phyloP scores from a whole-genome alignment of 2,113 vertebrate species.

The Microcebus tavaratra region DNA sequence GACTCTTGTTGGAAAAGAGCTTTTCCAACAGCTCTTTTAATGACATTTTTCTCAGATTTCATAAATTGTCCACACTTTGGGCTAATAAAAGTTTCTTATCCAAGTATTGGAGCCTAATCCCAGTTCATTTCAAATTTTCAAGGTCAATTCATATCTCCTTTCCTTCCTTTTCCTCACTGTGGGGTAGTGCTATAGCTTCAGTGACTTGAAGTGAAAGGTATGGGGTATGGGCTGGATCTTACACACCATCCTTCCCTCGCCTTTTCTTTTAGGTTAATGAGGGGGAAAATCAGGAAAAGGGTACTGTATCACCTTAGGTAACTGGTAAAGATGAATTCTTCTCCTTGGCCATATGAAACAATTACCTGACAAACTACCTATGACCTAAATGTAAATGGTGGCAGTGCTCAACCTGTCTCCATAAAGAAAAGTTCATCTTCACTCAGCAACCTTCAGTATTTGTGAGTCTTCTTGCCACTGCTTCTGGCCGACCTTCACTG shows the following conservation, averaged over 20 bases:
- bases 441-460: not conserved
- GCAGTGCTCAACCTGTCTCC: too few relatives aligned
- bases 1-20: not conserved
- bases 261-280: not conserved
- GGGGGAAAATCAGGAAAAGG: not conserved
- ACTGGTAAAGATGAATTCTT: not conserved
- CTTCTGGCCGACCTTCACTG: not conserved
- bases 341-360: not conserved
- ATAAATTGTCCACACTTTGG: not conserved
- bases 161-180: not conserved
- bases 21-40: not conserved
- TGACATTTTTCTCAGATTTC: not conserved
- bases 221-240: not conserved
- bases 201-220: not conserved
- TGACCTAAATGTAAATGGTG: not conserved
- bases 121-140: not conserved
- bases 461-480: not conserved
- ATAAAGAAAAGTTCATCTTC: not conserved
- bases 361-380: not conserved
- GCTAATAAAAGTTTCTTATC: not conserved
- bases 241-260: not conserved
- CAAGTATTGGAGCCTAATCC: not conserved
- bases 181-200: not conserved
- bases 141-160: not conserved
- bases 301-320: not conserved